Evolutionary conservation across 2,888 invertebrate species (phyloP), one percentile per base, ranked within the genome.

Genomic region (Deroplatys truncata): DNA sequence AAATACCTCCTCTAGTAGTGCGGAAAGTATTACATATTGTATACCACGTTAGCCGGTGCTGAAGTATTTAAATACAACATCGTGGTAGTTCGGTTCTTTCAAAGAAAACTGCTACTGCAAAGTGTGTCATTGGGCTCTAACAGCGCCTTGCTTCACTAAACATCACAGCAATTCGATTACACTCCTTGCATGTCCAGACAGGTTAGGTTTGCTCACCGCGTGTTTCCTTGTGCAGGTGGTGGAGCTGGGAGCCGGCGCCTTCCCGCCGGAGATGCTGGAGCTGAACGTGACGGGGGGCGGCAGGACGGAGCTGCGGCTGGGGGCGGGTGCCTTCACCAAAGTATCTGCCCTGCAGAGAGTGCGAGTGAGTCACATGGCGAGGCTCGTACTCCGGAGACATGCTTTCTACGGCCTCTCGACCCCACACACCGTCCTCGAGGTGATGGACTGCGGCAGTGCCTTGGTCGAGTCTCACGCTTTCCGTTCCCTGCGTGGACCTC

Each of bases 391-490:
- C 91, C 94, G 94, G 91, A 94, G 94, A 89, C 94, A 94, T 91
- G 94, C 96, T 15, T 96, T 96, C 91, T 94, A 95, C 92, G 95
- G 95, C 92, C 93, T 96, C 88, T 95, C 94, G 92, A 94, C 95
- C 10, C 94, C 95, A 90, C 95, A 94, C 93, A 94, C 96, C 83
- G 94, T 95, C 90, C 93, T 96, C 90, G 95, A 90, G 82, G 88
- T 90, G 86, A 93, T 94, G 90, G 94, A 95, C 92, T 96, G 96
- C 93, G 94, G 95, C 91, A 93, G 94, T 88, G 94, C 96, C 85
- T 93, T 94, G 28, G 94, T 97, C 89, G 96, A 96, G 93, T 95
- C 95, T 91, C 94, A 94, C 91, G 95, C 96, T 31, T 96, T 96
- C 92, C 94, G 94, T 92, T 95, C 95, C 91, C 94, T 95, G 90